These are phyloP conservation scores for Drosophila incognita DNA, from an alignment of 2,888 invertebrate species.

Conservation along the genomic window DNA sequence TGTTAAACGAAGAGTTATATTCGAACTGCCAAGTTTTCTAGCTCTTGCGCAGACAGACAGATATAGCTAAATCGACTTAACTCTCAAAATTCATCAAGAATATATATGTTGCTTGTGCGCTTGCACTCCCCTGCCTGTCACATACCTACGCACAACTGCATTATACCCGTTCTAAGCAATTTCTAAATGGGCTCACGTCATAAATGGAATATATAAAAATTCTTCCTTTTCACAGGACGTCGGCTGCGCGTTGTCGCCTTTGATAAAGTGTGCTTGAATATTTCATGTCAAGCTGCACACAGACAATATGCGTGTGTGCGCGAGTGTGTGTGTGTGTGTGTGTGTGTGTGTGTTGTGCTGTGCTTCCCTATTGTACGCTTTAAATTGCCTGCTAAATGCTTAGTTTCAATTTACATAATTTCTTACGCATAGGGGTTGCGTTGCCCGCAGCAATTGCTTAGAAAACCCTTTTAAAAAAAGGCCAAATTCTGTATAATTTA, in stretches of 20 bases:
- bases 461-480: constrained; percentile 9
- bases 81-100: background rate
- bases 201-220: constrained; percentile 17
- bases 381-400: constrained; percentile 60
- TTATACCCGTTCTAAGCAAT: background rate
- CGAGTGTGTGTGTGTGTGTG: constrained; percentile 3
- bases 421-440: constrained; percentile 48
- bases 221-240: constrained; percentile 42
- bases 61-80: background rate
- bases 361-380: constrained; percentile 46
- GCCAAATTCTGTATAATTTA: constrained; percentile 44
- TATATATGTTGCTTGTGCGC: background rate
- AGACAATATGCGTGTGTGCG: constrained; percentile 30
- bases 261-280: constrained; percentile 70
- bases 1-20: background rate
- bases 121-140: background rate
- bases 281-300: constrained; percentile 47
- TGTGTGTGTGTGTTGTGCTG: constrained; percentile 12
- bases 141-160: background rate
- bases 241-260: constrained; percentile 68
- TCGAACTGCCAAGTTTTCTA: too few relatives aligned
- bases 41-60: background rate
- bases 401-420: constrained; percentile 73
- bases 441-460: constrained; percentile 42
- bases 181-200: background rate